These are phyloP conservation scores for Rhopalosiphum padi DNA, from an alignment of 1,140 invertebrate species.

Conservation along the genomic window DNA sequence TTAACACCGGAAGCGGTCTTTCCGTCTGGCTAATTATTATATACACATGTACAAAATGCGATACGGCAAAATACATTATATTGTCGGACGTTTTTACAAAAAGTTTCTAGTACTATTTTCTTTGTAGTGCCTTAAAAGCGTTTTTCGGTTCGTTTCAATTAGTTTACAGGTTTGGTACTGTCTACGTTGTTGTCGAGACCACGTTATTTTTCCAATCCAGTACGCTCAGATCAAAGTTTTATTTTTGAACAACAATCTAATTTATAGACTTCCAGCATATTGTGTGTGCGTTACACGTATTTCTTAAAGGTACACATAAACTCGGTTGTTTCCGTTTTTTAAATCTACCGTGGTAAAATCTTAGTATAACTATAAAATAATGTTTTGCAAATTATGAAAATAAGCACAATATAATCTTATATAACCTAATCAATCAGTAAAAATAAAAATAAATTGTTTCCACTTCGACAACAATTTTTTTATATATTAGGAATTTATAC, in stretches of 20 bases:
- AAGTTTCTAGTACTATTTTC: neutral
- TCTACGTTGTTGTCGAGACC: neutral
- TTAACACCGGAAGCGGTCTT: neutral
- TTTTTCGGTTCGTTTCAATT: constrained; percentile 3
- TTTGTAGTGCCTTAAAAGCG: neutral
- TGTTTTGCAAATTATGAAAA: neutral
- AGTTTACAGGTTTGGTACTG: neutral
- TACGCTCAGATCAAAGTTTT: neutral
- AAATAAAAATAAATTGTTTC: neutral
- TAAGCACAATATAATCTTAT: neutral
- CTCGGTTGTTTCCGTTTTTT: neutral
- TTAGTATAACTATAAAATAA: neutral
- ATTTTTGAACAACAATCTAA: constrained; percentile 4
- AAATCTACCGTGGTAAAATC: neutral
- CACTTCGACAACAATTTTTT: neutral
- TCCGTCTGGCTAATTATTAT: neutral
- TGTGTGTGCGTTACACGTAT: neutral
- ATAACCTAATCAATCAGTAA: neutral
- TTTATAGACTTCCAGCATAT: neutral
- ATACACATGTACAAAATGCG: neutral
- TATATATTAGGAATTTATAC: too few relatives aligned
- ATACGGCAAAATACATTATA: neutral
- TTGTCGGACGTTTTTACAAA: neutral
- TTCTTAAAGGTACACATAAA: neutral
- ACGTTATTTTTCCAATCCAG: constrained; percentile 1